Evolutionary conservation across 2,797 vertebrate species (phyloP).

Genomic region (Parambassis ranga): DNA sequence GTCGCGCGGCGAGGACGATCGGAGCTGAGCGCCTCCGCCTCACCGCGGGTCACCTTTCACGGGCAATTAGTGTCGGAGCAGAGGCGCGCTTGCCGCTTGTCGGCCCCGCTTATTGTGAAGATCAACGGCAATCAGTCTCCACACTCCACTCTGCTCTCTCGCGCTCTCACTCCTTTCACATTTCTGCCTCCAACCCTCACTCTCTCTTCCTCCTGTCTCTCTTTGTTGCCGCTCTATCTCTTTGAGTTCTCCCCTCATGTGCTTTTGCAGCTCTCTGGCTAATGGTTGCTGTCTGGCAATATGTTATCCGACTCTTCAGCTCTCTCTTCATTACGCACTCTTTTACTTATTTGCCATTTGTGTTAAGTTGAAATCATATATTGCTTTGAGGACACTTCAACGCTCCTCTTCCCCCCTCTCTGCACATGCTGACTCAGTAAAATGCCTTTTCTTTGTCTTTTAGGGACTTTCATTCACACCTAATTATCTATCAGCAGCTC

Average conservation of each 20-base stretch:
- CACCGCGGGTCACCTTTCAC: slow-evolving; percentile 98
- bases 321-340: slow-evolving; percentile 61
- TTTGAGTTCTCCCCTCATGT: slow-evolving; percentile 67
- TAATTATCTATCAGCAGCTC: not conserved
- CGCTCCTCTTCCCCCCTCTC: not conserved
- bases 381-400: slow-evolving; percentile 19
- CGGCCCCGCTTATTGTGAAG: slow-evolving; percentile 91
- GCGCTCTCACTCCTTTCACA: slow-evolving; percentile 52
- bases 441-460: not conserved
- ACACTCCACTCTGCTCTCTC: slow-evolving; percentile 67
- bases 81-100: slow-evolving; percentile 94
- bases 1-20: slow-evolving; percentile 84
- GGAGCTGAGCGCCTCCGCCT: slow-evolving; percentile 92
- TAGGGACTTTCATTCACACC: slow-evolving; percentile 1
- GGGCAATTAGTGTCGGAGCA: slow-evolving; percentile 98
- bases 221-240: slow-evolving; percentile 67
- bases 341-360: slow-evolving; percentile 50
- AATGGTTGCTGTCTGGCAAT: slow-evolving; percentile 68
- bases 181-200: slow-evolving; percentile 57
- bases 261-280: slow-evolving; percentile 69
- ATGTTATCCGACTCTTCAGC: slow-evolving; percentile 62
- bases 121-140: slow-evolving; percentile 85
- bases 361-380: slow-evolving; percentile 46
- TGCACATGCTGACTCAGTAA: slow-evolving; percentile 17
- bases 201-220: slow-evolving; percentile 60